phyloP scores from a whole-genome alignment of 2,888 invertebrate genomes.

The Tachystola acroxantha region DNA sequence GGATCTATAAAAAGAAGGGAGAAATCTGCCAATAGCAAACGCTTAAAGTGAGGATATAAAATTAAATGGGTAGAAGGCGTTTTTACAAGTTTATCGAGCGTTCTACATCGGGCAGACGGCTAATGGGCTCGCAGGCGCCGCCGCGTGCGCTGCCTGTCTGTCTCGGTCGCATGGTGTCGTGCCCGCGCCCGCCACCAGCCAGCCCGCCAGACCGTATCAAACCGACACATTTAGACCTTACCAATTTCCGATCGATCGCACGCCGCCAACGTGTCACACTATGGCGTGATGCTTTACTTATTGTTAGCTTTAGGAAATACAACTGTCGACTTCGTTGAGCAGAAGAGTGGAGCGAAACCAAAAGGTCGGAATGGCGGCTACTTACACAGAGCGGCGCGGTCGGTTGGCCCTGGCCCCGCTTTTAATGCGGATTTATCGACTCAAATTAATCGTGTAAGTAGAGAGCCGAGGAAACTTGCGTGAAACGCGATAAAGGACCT shows the following conservation, averaged over 20 bases:
- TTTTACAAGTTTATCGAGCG: conserved; percentile 78
- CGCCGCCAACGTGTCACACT: conserved; percentile 31
- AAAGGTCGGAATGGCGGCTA: conserved; percentile 56
- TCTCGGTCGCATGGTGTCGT: conserved; percentile 57
- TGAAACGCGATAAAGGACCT: conserved; percentile 67
- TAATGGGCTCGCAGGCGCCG: conserved; percentile 73
- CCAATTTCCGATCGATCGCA: conserved; percentile 46
- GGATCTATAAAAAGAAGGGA: conserved; percentile 58
- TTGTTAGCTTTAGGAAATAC: conserved; percentile 19
- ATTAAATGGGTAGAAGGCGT: conserved; percentile 76
- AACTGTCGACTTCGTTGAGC: conserved; percentile 11
- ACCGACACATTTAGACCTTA: conserved; percentile 38
- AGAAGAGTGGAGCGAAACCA: conserved; percentile 45
- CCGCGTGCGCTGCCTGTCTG: conserved; percentile 65
- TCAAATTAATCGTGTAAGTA: conserved; percentile 77
- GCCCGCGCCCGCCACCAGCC: conserved; percentile 15
- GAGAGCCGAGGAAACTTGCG: conserved; percentile 68
- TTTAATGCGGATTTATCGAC: conserved; percentile 76
- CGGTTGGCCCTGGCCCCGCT: conserved; percentile 59
- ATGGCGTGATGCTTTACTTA: conserved; percentile 29
- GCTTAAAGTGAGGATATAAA: conserved; percentile 71
- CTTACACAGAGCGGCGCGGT: conserved; percentile 62
- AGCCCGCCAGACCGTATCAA: conserved; percentile 32
- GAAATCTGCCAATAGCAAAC: conserved; percentile 73
- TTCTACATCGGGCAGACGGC: conserved; percentile 70